phyloP scores from a whole-genome alignment of 2,113 vertebrate genomes.

The Rhadina sibilatrix region DNA sequence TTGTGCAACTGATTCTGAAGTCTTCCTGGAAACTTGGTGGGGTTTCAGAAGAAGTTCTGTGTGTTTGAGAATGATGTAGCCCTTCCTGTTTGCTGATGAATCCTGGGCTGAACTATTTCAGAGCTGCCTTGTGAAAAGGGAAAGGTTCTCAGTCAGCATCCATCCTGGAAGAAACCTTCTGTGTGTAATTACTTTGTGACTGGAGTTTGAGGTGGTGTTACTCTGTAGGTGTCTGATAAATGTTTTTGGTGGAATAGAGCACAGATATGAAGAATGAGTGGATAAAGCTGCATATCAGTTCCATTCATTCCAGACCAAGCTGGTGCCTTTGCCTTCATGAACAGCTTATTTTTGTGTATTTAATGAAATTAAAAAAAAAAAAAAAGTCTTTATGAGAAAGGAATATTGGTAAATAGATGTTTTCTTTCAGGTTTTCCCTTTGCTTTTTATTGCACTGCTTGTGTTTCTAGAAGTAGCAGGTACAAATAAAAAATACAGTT shows the following conservation, averaged over 20 bases:
- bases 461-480: not conserved
- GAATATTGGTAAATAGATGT: not conserved
- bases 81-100: not conserved
- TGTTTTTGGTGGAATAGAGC: not conserved
- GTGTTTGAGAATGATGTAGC: not conserved
- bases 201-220: not conserved
- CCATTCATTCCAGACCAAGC: not conserved
- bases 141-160: not conserved
- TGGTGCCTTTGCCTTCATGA: not conserved
- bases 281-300: not conserved
- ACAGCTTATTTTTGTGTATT: not conserved
- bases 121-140: not conserved
- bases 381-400: not conserved
- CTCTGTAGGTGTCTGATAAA: constrained; percentile 21
- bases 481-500: not conserved
- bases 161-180: not conserved
- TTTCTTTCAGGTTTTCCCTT: not conserved
- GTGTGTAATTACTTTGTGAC: not conserved
- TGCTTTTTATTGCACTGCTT: not conserved
- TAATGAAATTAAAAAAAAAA: not conserved
- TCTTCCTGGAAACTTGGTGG: not conserved
- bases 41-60: not conserved
- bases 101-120: not conserved
- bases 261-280: not conserved
- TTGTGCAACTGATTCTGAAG: not conserved